phyloP scores from a whole-genome alignment of 2,113 vertebrate species.

The Polypterus bichir region DNA sequence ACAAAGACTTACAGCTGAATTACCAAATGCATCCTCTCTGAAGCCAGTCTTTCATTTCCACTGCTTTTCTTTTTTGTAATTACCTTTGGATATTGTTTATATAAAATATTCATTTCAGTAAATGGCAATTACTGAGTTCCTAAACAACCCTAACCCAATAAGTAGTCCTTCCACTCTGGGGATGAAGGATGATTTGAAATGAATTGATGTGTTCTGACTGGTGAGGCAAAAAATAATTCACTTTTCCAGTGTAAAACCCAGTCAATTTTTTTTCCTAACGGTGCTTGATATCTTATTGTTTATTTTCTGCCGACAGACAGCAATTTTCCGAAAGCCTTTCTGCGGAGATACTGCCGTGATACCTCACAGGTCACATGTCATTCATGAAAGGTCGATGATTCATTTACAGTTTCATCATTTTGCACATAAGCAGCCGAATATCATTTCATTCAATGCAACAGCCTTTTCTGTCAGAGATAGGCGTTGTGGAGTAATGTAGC shows the following conservation, averaged over 20 bases:
- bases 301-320: constrained; percentile 71
- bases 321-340: constrained; percentile 65
- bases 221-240: constrained; percentile 61
- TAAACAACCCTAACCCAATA: constrained; percentile 31
- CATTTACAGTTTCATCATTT: constrained; percentile 74
- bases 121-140: constrained; percentile 31
- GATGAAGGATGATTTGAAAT: constrained; percentile 46
- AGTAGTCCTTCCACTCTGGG: constrained; percentile 31
- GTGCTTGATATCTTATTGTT: constrained; percentile 76
- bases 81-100: constrained; percentile 30
- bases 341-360: constrained; percentile 57
- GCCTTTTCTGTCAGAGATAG: constrained; percentile 25
- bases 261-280: constrained; percentile 67
- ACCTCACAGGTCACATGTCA: constrained; percentile 72
- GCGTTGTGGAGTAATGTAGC: constrained; percentile 24
- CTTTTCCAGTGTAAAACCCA: constrained; percentile 60
- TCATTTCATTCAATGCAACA: constrained; percentile 42
- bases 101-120: constrained; percentile 33
- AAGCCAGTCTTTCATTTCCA: constrained; percentile 4
- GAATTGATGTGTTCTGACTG: constrained; percentile 66
- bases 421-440: constrained; percentile 56
- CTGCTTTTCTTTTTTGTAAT: constrained; percentile 24
- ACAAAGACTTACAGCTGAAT: constrained; percentile 9
- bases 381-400: constrained; percentile 72
- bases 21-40: constrained; percentile 13